phyloP scores from a whole-genome alignment of 30 jellyfish, hydroid and myxozoan genomes.

The Hydractinia echinata region DNA sequence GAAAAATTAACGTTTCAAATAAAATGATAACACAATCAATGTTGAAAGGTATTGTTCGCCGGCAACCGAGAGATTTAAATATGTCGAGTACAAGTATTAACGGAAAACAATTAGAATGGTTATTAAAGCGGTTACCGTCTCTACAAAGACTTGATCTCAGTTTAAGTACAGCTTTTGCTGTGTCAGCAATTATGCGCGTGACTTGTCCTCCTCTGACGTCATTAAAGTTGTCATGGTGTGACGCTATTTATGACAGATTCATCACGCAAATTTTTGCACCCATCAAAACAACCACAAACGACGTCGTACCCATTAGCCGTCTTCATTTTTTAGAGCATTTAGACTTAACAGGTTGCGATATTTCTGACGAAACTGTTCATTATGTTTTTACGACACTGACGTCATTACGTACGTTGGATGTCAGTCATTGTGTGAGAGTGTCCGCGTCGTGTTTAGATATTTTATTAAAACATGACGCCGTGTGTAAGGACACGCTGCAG shows the following conservation, averaged over 20 bases:
- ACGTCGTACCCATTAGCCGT: conserved; percentile 29
- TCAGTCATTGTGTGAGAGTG: conserved; percentile 63
- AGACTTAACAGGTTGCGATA: conserved; percentile 66
- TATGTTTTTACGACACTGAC: conserved; percentile 48
- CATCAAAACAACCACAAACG: conserved; percentile 22
- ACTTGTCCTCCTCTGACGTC: conserved; percentile 47
- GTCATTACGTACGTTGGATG: conserved; percentile 47
- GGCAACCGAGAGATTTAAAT: conserved; percentile 63
- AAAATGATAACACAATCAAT: conserved; percentile 32
- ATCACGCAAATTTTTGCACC: conserved; percentile 54
- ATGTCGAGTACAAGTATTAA: conserved; percentile 56
- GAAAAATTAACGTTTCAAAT: conserved; percentile 33
- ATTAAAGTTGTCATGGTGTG: conserved; percentile 77
- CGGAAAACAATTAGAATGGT: conserved; percentile 65
- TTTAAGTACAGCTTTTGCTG: conserved; percentile 65
- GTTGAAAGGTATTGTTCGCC: conserved; percentile 71
- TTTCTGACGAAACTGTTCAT: conserved; percentile 56
- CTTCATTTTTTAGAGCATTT: conserved; percentile 40
- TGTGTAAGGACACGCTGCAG: conserved; percentile 48
- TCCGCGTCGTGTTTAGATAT: conserved; percentile 58
- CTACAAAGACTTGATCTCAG: conserved; percentile 40
- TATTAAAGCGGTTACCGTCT: conserved; percentile 65
- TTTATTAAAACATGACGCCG: conserved; percentile 37
- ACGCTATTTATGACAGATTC: conserved; percentile 56
- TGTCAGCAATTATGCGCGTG: conserved; percentile 54